These are phyloP conservation scores for Paracentrotus lividus DNA, from an alignment of 53 echinoderm and acorn worm species.

Conservation along the genomic window DNA sequence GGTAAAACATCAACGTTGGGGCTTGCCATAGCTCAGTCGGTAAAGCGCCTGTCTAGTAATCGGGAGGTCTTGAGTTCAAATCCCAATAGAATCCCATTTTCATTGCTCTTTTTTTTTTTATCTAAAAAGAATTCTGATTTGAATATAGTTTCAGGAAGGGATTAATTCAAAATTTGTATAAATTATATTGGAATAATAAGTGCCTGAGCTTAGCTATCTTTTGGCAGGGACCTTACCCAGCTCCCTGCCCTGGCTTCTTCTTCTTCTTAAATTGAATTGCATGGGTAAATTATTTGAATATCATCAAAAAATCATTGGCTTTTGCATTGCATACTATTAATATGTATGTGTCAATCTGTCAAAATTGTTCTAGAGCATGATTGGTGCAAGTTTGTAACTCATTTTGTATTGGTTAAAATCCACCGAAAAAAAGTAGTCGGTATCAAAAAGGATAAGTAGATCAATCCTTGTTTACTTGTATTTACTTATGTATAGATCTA, in stretches of 20 bases:
- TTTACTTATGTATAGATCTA: constrained; percentile 36
- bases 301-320: constrained; percentile 18
- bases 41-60: no score
- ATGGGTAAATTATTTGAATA: not conserved
- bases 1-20: no score
- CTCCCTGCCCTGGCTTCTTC: not conserved
- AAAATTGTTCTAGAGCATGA: constrained; percentile 4
- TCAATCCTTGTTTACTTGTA: constrained; percentile 15
- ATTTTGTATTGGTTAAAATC: constrained; percentile 34
- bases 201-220: constrained; percentile 17
- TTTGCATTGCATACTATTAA: constrained; percentile 19
- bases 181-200: constrained; percentile 12
- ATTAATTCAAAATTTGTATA: not conserved
- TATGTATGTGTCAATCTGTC: constrained; percentile 47
- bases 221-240: not conserved
- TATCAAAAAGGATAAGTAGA: not conserved
- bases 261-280: not conserved
- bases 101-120: no score
- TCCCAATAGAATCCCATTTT: no score
- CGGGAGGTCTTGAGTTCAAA: no score
- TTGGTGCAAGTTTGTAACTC: constrained; percentile 57
- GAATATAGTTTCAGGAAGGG: not conserved
- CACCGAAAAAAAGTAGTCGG: constrained; percentile 37
- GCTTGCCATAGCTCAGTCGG: no score
- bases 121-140: not conserved